Evolutionary conservation across 2,797 vertebrate genomes (phyloP), one percentile per base, ranked within the genome.

Genomic region (Scolopax bukidnonensis): DNA sequence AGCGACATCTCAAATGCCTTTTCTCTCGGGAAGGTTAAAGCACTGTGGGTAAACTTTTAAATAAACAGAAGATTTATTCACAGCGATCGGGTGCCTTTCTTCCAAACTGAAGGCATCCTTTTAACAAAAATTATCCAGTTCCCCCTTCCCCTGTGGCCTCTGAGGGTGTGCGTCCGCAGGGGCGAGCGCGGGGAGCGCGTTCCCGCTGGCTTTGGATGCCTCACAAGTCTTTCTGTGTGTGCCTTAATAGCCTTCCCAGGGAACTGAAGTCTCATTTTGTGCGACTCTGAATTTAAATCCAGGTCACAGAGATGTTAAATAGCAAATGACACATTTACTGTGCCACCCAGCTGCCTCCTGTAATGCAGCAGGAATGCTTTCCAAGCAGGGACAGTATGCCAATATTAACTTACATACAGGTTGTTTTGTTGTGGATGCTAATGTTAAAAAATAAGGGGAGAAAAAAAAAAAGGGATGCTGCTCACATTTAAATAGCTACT

Each of bases 251-350:
- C 95, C 96, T 98, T 98, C 96, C 36, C 36, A 97, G 97, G 98
- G 97, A 97, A 98, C 98, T 98, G 97, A 98, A 97, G 97, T 97
- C 97, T 97, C 93, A 97, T 98, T 98, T 95, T 98, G 96, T 97
- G 92, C 82, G 87, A 92, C 90, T 93, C 92, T 80, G 85, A 97
- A 98, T 98, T 98, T 98, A 98, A 98, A 98, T 98, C 98, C 98
- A 98, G 98, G 98, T 98, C 98, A 98, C 98, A 98, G 97, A 96
- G 96, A 97, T 97, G 97, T 98, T 98, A 98, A 98, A 97, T 95
- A 98, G 98, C 97, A 97, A 98, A 97, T 96, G 97, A 98, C 97
- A 98, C 97, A 97, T 98, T 98, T 97, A 96, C 97, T 97, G 97
- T 97, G 97, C 97, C 92, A 95, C 97, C 97, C 98, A 98, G 98